phyloP scores from a whole-genome alignment of 2,797 vertebrate species.

The Mionectes olivaceus region DNA sequence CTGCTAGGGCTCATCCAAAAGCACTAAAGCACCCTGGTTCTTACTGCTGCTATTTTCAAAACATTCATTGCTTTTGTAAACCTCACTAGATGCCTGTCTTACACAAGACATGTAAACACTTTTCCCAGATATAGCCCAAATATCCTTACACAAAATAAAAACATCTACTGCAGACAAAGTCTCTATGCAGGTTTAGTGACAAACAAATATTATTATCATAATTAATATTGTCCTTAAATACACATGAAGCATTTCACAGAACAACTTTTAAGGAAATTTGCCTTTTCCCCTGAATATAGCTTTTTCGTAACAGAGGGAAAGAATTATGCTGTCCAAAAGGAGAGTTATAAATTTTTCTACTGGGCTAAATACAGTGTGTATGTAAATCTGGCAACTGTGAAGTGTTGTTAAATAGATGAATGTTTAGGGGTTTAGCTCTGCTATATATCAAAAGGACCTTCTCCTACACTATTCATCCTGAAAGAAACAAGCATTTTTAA shows the following conservation, averaged over 20 bases:
- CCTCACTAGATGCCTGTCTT: background rate
- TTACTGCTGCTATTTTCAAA: background rate
- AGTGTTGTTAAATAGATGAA: constrained; percentile 60
- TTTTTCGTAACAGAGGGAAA: constrained; percentile 24
- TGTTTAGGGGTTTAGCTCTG: background rate
- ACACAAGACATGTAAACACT: background rate
- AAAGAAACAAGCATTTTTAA: background rate
- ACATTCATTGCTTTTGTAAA: background rate
- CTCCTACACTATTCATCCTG: background rate
- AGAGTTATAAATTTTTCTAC: constrained; percentile 50
- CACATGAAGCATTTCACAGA: background rate
- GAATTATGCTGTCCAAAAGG: constrained; percentile 23
- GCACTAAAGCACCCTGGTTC: background rate
- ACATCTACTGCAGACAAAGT: background rate
- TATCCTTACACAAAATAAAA: background rate
- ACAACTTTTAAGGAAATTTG: background rate
- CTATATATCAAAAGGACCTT: constrained; percentile 5
- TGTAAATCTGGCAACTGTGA: constrained; percentile 40
- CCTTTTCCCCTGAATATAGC: background rate
- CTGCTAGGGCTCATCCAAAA: background rate
- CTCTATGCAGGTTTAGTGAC: background rate
- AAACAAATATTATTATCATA: background rate
- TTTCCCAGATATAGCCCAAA: background rate
- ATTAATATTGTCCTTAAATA: background rate
- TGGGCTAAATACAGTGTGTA: constrained; percentile 11